Evolutionary conservation across 2,888 invertebrate species (phyloP), one percentile per base, ranked within the genome.

Genomic region (Apomyelois bistriatella): DNA sequence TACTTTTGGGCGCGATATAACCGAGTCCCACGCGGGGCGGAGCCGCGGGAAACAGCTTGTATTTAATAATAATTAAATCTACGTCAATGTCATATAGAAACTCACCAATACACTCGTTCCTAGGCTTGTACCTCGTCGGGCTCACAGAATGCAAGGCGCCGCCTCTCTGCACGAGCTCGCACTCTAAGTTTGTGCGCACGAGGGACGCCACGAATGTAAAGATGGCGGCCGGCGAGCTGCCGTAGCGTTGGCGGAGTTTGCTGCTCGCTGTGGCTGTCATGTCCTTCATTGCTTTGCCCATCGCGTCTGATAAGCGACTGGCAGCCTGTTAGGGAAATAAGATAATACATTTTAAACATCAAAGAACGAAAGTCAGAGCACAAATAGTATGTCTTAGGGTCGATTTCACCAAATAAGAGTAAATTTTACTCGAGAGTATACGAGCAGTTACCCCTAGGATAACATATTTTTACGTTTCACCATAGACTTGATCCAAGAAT

Each of bases 231-330:
- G 86, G 82, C n/a, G 87, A 90, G 5, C 80, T 81, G 6, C 88
- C 88, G 91, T 92, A 87, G 7, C 94, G 94, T 66, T 94, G 94
- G 72, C 94, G 94, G 70, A 94, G 94, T 72, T 96, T 96, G 58
- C 95, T 92, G 74, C 95, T 95, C 3, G 98, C 97, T 61, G 95
- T 94, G 71, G 94, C 95, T 5, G 97, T 96, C 94, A 98, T 96
- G 82, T 97, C 97, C 74, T 97, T 97, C 97, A 98, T 98, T 22
- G 96, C 95, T 72, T 96, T 96, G 41, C 95, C 95, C 93, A 98
- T 96, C 49, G 97, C 97, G 75, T 97, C 95, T 0, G 95, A 94
- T 59, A 98, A 91, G 67, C 93, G 94, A 48, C 95, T 94, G 10
- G 93, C 91, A 52, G 91, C 91, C 94, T 95, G 73, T 0, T 0